Conservation (phyloP, 2,888 invertebrate genomes). For the Laspeyria flexula region DNA sequence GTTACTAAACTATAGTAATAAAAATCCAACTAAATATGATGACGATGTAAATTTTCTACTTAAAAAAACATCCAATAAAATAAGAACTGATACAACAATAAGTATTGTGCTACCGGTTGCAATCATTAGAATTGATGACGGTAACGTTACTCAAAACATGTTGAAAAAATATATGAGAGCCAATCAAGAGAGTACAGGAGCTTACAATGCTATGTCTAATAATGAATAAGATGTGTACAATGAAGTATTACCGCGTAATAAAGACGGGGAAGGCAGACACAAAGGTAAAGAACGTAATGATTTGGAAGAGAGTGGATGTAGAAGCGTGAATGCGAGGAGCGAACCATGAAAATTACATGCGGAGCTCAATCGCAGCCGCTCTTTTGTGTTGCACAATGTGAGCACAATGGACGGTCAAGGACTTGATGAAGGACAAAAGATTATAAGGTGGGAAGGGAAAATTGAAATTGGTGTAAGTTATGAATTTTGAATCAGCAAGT, state of each 20-base stretch:
- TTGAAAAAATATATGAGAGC: slow-evolving; percentile 75
- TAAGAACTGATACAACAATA: slow-evolving; percentile 71
- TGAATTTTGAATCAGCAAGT: slow-evolving; percentile 5
- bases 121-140: slow-evolving; percentile 86
- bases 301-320: slow-evolving; percentile 82
- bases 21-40: slow-evolving; percentile 82
- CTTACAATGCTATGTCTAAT: slow-evolving; percentile 59
- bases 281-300: slow-evolving; percentile 83
- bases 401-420: slow-evolving; percentile 80
- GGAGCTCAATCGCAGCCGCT: slow-evolving; percentile 77
- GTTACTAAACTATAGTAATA: slow-evolving; percentile 67
- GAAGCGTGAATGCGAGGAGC: slow-evolving; percentile 77
- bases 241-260: slow-evolving; percentile 69
- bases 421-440: slow-evolving; percentile 79
- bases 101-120: slow-evolving; percentile 79
- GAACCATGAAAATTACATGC: slow-evolving; percentile 82
- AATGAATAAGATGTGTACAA: slow-evolving; percentile 72
- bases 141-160: slow-evolving; percentile 77
- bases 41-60: slow-evolving; percentile 73
- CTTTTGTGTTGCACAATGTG: slow-evolving; percentile 72
- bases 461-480: slow-evolving; percentile 39
- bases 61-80: slow-evolving; percentile 64
- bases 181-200: slow-evolving; percentile 72
- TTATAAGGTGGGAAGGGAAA: slow-evolving; percentile 56
- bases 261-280: slow-evolving; percentile 67